phyloP scores from a whole-genome alignment of 2,113 vertebrate genomes.

The Anhinga anhinga region DNA sequence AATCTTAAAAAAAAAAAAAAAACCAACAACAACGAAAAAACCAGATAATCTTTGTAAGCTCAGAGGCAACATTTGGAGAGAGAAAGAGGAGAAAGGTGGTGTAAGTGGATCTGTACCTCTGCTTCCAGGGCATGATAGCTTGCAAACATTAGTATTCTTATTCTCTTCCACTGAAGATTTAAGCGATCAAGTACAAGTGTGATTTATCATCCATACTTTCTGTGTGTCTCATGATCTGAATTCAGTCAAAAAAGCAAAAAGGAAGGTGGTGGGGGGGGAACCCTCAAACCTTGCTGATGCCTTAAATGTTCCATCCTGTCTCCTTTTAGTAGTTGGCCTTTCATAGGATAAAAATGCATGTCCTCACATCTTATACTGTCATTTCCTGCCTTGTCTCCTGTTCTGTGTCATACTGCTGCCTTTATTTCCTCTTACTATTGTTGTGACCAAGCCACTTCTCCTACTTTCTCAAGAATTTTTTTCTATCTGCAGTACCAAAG shows the following conservation, averaged over 20 bases:
- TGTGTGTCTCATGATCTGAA: neutral
- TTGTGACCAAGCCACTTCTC: slow-evolving; percentile 13
- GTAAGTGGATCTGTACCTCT: neutral
- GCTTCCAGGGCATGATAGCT: neutral
- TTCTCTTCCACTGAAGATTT: neutral
- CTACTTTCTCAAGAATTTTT: neutral
- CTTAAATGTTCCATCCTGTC: neutral
- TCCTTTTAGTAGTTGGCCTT: neutral
- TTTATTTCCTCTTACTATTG: slow-evolving; percentile 45
- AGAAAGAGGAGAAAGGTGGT: neutral
- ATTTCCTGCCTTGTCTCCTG: slow-evolving; percentile 31
- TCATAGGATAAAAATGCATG: neutral
- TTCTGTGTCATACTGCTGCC: neutral
- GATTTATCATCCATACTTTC: neutral
- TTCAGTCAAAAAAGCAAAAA: neutral
- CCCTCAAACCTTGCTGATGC: neutral
- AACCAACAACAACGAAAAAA: too few relatives aligned
- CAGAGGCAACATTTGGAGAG: neutral
- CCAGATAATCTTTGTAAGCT: neutral
- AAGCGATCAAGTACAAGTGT: neutral
- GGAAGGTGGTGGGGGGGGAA: rapidly evolving
- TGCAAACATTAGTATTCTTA: neutral
- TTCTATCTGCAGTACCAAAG: neutral
- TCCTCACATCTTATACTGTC: neutral
- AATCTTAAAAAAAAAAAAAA: neutral